Base-by-base conservation (phyloP, 2,888 invertebrate species). In the Epiblema foenella region DNA sequence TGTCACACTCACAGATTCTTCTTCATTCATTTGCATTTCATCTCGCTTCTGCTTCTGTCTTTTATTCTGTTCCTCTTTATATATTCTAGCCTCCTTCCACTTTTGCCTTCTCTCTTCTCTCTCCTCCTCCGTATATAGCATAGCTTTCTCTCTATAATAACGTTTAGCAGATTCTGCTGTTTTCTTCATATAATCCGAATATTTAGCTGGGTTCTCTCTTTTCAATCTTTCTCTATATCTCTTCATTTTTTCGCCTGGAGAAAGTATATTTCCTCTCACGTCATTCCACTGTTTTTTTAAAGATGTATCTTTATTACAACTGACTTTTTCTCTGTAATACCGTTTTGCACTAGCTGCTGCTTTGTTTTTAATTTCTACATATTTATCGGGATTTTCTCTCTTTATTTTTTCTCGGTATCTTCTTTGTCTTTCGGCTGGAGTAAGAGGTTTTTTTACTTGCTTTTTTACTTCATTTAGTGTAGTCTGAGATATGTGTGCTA, bases 151-250 rank as follows among this genome's bases (percentile, higher is more conserved):
- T 54, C 18, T 54, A 12, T 54, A 15, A 20, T 54, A n/a, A 46
- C n/a, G 46, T 54, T 12, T 20, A 54, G 20, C 24, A 1, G 10
- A 1, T 1, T 54, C 20, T 20, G 20, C 12, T 7, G 15, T 24
- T 54, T 24, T 54, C 15, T 54, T 24, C 54, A 46, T 11, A 1
- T 4, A 12, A 5, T 54, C 54, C 15, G 4, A 15, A 54, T 20
- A 54, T 54, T 54, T 54, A 8, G 12, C 54, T 12, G 54, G 54
- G 12, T 54, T 20, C 5, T 54, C 15, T 54, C 12, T 12, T 24
- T 54, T 54, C 20, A 54, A 54, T 15, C 20, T 20, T 15, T 54
- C 54, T 54, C 54, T 54, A 12, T 54, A 54, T 24, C 24, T 24
- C 24, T 24, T 54, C 20, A 20, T 12, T 54, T 12, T 54, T 15